Evolutionary conservation across 2,797 vertebrate genomes (phyloP), one percentile per base, ranked within the genome.

Genomic region (Lepilemur septentrionalis): DNA sequence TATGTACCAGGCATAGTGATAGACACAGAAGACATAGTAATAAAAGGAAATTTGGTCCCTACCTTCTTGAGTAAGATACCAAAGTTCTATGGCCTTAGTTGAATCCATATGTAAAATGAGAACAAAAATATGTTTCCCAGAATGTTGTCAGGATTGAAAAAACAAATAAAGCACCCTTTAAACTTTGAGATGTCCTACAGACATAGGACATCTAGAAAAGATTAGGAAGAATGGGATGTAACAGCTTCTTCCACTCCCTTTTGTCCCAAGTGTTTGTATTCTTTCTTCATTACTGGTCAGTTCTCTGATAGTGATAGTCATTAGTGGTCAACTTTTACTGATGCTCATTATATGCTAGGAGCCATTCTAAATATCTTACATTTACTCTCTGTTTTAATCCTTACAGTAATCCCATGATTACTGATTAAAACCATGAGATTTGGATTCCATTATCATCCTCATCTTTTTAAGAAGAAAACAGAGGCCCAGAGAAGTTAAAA

Each of bases 41-140:
- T 89, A 57, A 95, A 89, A 72, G 46, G 38, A 93, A 86, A 94
- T 84, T 67, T 92, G 46, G 32, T 55, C 22, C 70, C 35, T 83
- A 38, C 32, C 5, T 96, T 81, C 70, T 50, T 94, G 50, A 73
- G 25, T 94, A 79, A 95, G 81, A 52, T 61, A 83, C 9, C 25
- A 78, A 82, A 92, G 32, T 84, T 84, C 30, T 76, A 73, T 43
- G 65, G 12, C 22, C 22, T 84, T 75, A 69, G 20, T 55, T 83
- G 48, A 50, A 50, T 30, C 20, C 25, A 82, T 75, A 57, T 82
- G 18, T 70, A 86, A 95, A 93, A 72, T 80, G 32, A 38, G 43
- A 91, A 83, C 30, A 50, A 63, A 48, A 59, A 41, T 88, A 90
- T 1, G 20, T 80, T 90, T 82, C 63, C 57, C 8, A 35, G 72